Evolutionary conservation across 2,797 vertebrate species (phyloP), one percentile per base, ranked within the genome.

Genomic region (Sandelia bainsii): DNA sequence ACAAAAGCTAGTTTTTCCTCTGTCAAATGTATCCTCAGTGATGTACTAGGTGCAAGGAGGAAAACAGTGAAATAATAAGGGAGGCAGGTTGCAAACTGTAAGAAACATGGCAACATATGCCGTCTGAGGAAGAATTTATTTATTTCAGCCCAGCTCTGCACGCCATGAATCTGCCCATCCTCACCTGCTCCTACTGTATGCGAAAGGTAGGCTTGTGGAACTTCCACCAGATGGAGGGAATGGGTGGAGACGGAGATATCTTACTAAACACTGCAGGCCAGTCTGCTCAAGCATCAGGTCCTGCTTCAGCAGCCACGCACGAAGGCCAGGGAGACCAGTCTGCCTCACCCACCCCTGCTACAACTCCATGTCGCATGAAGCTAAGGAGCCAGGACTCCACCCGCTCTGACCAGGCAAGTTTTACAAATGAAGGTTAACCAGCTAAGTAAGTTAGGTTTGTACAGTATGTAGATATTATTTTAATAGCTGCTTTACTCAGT

Each of bases 161-260:
- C 4, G 89, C 94, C 0, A 65, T 94, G 87, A 95, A 91, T 59
- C 94, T 98, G 7, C 94, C 96, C 0, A 93, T 97, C 59, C 95
- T 99, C 86, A 93, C 89, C 29, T 99, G 98, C 82, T 95, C 95
- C 0, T 96, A 94, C 75, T 99, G 98, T 82, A 96, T 96, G 95
- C 93, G 98, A 78, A 98, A 96, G 58, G 96, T 97, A 60, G 98
- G 97, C 6, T 89, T 98, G 39, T 99, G 97, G 97, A 94, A 94
- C 64, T 99, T 98, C 81, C 93, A 96, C 71, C 97, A 98, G 88
- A 95, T 98, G 69, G 97, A 98, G 1, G 91, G 88, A 0, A 48
- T 37, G 0, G 39, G 67, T 11, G 42, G 56, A 0, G 96, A 97
- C 13, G 57, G 65, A 2, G 96, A 97, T 1, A 4, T 34, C 0